Evolutionary conservation across 2,888 invertebrate genomes (phyloP).

Genomic region (Oithona nana): DNA sequence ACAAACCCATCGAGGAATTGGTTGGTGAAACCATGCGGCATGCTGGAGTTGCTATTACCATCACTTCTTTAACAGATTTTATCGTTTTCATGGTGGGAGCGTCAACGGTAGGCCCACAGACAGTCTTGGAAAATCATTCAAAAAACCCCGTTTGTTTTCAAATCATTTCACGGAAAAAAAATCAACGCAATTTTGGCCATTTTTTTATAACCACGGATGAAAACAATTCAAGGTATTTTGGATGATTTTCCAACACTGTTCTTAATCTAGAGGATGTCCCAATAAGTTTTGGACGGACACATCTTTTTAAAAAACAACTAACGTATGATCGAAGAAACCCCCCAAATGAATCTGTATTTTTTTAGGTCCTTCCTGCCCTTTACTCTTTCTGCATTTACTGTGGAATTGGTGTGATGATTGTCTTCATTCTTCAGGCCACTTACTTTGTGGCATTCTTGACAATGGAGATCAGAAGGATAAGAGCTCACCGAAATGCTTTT

Average conservation of each 20-base stretch:
- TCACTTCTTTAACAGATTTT: conserved; percentile 63
- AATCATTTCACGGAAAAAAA: too few species aligned
- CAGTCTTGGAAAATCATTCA: too few species aligned
- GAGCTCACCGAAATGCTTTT: not conserved
- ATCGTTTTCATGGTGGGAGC: conserved; percentile 58
- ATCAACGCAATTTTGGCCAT: not conserved
- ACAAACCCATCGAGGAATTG: conserved; percentile 35
- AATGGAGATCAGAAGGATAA: conserved; percentile 38
- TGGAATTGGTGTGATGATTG: conserved; percentile 50
- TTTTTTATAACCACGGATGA: not conserved
- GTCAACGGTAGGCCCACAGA: too few species aligned
- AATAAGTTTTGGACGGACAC: too few species aligned
- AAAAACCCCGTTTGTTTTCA: too few species aligned
- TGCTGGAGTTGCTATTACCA: conserved; percentile 62
- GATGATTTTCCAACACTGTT: too few species aligned
- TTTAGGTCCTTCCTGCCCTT: conserved; percentile 49
- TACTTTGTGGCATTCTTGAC: conserved; percentile 58
- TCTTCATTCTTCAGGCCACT: conserved; percentile 55
- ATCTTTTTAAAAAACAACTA: not conserved
- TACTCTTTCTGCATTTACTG: conserved; percentile 66
- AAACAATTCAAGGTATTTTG: too few species aligned
- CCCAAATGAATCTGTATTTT: too few species aligned
- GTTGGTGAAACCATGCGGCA: conserved; percentile 51
- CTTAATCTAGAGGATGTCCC: too few species aligned
- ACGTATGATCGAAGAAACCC: too few species aligned